Evolutionary conservation across 2,113 vertebrate genomes (phyloP), one percentile per base, ranked within the genome.

Genomic region (Ellobius talpinus): DNA sequence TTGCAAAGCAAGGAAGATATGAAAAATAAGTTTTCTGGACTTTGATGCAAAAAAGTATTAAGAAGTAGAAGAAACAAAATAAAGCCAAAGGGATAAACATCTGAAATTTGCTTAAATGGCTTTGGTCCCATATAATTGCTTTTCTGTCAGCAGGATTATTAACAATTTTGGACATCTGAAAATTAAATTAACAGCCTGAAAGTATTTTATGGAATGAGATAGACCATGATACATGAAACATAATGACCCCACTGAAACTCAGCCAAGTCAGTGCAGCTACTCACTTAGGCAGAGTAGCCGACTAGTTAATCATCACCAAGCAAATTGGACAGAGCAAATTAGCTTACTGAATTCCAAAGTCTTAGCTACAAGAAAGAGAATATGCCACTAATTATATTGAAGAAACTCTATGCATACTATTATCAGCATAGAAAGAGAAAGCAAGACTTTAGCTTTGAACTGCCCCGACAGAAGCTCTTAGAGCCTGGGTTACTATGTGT

Each of bases 321-420:
- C 97, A 98, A 98, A 97, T 97, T 97, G 98, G 98, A 92, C 91
- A 97, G 98, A 98, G 92, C 94, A 97, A 98, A 98, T 98, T 98
- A 97, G 93, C 98, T 98, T 98, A 45, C 97, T 96, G 63, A 97
- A 98, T 98, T 98, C 95, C 97, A 94, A 96, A 96, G 93, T 93
- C 97, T 94, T 95, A 97, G 98, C 97, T 98, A 96, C 79, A 6
- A 94, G 97, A 98, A 97, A 91, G 50, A 96, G 58, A 96, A 78
- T 96, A 92, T 97, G 97, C 76, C 90, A 91, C 97, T 98, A 98
- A 98, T 98, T 97, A 98, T 96, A 92, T 86, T 94, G 90, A 97
- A 98, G 98, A 95, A 96, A 84, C 52, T 89, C 87, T 76, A 31
- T 81, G 84, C 70, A 87, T 97, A 97, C 82, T 97, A 72, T 97